phyloP scores from a whole-genome alignment of 92 coral and sea anemone species.

The Zoanthus solanderi region DNA sequence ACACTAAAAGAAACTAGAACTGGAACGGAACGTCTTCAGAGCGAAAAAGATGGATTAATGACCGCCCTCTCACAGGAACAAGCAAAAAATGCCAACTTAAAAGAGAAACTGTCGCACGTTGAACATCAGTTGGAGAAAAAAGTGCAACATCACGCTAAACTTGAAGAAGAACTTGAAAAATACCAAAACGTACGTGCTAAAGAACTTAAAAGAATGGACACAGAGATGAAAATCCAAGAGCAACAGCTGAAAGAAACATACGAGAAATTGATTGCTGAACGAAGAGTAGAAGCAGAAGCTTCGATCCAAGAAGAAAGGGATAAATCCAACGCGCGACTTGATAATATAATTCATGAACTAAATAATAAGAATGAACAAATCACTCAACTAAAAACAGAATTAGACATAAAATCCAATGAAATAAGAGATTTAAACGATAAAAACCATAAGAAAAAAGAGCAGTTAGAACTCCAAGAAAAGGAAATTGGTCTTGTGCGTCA shows the following conservation, averaged over 20 bases:
- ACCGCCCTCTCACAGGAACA: slow-evolving; percentile 74
- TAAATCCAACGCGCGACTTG: slow-evolving; percentile 70
- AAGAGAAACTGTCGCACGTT: slow-evolving; percentile 63
- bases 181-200: slow-evolving; percentile 42
- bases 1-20: slow-evolving; percentile 63
- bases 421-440: slow-evolving; percentile 63
- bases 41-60: slow-evolving; percentile 75
- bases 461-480: slow-evolving; percentile 65
- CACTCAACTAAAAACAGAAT: slow-evolving; percentile 59
- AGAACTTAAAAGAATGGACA: slow-evolving; percentile 62
- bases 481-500: slow-evolving; percentile 65
- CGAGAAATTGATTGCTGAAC: slow-evolving; percentile 56
- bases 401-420: slow-evolving; percentile 66
- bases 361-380: slow-evolving; percentile 67
- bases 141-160: slow-evolving; percentile 32
- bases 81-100: slow-evolving; percentile 68
- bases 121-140: slow-evolving; percentile 53
- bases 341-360: slow-evolving; percentile 74
- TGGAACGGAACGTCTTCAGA: slow-evolving; percentile 71
- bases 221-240: slow-evolving; percentile 60
- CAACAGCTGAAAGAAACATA: slow-evolving; percentile 62
- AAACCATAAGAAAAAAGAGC: slow-evolving; percentile 55
- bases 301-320: slow-evolving; percentile 73
- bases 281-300: slow-evolving; percentile 62
- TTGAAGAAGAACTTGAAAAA: slow-evolving; percentile 56